A percentile compares a stretch with the other conserved stretches of the same genome.
phyloP scores from a whole-genome alignment of 1,140 invertebrate species.

The Manduca sexta region DNA sequence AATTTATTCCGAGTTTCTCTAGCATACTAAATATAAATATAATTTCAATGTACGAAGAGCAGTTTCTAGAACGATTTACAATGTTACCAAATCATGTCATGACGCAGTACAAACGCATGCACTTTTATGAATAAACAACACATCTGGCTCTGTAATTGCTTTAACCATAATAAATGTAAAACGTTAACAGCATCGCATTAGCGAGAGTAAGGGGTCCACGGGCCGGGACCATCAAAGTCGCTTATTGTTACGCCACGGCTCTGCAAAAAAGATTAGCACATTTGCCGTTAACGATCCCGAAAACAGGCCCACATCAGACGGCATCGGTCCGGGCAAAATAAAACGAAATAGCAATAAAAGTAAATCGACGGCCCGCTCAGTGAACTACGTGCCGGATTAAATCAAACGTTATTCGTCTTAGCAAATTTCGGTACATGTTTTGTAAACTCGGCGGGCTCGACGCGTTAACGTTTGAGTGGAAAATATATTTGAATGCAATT shows the following conservation, averaged over 20 bases:
- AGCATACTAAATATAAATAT: no score
- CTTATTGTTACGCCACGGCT: conserved; percentile 47
- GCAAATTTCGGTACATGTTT: conserved; percentile 61
- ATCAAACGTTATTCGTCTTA: conserved; percentile 70
- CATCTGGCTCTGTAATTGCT: no score
- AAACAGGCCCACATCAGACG: conserved; percentile 58
- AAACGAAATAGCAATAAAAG: conserved; percentile 69
- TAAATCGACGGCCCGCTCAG: conserved; percentile 54
- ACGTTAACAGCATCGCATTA: conserved; percentile 46
- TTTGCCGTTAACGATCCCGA: conserved; percentile 64
- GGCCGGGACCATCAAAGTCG: conserved; percentile 37
- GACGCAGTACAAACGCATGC: no score
- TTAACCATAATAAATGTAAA: conserved; percentile 31
- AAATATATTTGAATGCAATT: conserved; percentile 36
- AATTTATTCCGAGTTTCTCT: no score
- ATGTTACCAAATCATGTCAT: no score
- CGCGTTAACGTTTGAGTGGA: conserved; percentile 33
- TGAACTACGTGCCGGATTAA: conserved; percentile 60
- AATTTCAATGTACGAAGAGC: no score
- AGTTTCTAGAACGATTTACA: no score
- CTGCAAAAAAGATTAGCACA: conserved; percentile 69
- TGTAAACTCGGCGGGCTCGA: conserved; percentile 37
- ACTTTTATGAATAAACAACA: no score
- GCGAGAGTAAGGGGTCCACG: conserved; percentile 33
- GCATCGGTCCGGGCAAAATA: conserved; percentile 46